Conservation (phyloP, 2,113 vertebrate species). For the Istiophorus platypterus region DNA sequence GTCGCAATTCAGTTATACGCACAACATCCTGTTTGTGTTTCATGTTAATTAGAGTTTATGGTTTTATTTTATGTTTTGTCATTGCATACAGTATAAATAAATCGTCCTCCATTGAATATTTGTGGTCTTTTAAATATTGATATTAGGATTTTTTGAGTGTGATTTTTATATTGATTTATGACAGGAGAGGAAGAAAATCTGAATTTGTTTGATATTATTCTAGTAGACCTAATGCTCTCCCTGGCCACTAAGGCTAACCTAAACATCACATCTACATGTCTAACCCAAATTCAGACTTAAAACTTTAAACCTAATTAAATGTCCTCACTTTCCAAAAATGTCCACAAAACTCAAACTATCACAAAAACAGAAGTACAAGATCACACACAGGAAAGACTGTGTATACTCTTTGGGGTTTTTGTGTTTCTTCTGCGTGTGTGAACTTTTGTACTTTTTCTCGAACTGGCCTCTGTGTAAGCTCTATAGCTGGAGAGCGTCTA, state of each 20-base stretch:
- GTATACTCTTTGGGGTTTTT: neutral
- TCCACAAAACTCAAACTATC: slow-evolving; percentile 1
- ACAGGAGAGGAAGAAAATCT: neutral
- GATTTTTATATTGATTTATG: neutral
- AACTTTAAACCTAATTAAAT: slow-evolving; percentile 10
- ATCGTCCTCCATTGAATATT: neutral
- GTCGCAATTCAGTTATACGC: neutral
- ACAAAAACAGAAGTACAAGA: neutral
- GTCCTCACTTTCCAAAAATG: neutral
- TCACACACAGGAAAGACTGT: slow-evolving; percentile 1
- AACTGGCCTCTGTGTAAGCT: slow-evolving; percentile 41
- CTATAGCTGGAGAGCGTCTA: slow-evolving; percentile 31
- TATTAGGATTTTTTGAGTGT: neutral
- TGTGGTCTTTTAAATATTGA: neutral
- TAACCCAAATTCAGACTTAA: neutral
- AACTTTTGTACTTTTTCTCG: slow-evolving; percentile 56
- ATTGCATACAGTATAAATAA: neutral
- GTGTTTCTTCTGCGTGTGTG: slow-evolving; percentile 27
- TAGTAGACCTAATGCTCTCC: neutral
- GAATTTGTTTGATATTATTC: neutral
- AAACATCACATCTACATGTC: neutral
- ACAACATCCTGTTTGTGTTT: neutral
- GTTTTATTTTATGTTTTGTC: neutral
- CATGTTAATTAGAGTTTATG: neutral
- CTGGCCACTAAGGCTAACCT: neutral